Percentiles rank a stretch among this genome's conserved stretches.
Conservation (phyloP, 2,797 vertebrate species). For the Jordanella pulchra region DNA sequence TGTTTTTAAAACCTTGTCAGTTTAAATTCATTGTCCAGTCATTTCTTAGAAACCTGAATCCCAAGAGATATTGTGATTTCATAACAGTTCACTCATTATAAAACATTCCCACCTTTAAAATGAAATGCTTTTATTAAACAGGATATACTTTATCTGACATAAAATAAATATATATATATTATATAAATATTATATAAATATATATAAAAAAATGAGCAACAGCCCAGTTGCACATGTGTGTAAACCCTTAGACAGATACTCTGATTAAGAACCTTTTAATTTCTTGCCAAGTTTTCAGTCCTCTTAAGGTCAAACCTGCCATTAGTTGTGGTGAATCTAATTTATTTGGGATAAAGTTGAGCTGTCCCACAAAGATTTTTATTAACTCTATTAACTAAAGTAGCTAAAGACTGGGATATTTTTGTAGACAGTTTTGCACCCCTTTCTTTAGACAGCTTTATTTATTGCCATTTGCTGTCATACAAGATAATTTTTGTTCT, state of each 20-base stretch:
- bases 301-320: background rate
- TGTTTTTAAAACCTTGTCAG: constrained; percentile 37
- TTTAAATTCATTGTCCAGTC: constrained; percentile 26
- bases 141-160: too few relatives aligned
- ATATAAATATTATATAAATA: background rate
- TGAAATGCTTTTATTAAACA: too few relatives aligned
- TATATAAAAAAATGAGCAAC: background rate
- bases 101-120: background rate
- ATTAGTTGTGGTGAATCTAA: background rate
- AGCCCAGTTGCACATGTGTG: background rate
- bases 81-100: background rate
- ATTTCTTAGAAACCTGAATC: constrained; percentile 2
- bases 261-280: background rate
- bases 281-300: background rate
- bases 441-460: background rate
- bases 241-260: background rate
- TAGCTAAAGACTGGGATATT: too few relatives aligned
- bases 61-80: constrained; percentile 3
- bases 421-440: background rate
- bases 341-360: background rate
- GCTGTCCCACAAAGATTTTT: background rate
- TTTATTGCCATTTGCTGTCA: background rate
- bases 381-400: too few relatives aligned
- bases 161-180: background rate
- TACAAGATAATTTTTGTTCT: background rate